Base-by-base conservation (phyloP, 2,888 invertebrate species). In the Pilophorus perplexus region DNA sequence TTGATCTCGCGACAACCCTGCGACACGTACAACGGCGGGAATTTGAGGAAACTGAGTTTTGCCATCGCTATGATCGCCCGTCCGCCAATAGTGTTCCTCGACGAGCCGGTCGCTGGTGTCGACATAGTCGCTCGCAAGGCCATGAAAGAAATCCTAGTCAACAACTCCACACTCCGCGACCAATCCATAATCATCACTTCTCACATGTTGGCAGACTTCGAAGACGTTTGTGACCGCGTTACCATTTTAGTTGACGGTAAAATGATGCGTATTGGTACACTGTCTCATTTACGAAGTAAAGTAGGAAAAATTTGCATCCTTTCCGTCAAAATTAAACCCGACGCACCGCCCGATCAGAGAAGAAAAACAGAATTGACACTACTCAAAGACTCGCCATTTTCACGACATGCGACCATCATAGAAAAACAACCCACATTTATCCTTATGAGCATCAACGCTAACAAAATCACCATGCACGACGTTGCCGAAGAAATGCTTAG, bases 171-270 rank as follows among this genome's bases (percentile, higher is more conserved):
- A 60, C 84, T 85, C 67, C 79, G 82, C 1, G 90, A 91, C 0
- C 84, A 84, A 74, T 86, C 89, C 66, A 83, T 93, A 65, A 82
- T 93, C 67, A 80, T 93, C 66, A 93, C 93, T 23, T 91, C 91
- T 48, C 89, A 90, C 54, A 90, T 90, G 74, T 90, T 92, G 90
- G 90, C 91, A 75, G 91, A 92, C 79, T 91, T 90, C 79, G 91
- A 91, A 75, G 85, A 86, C 25, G 80, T 91, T 20, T 91, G 91
- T 76, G 82, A 84, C 59, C 83, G 89, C 66, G 78, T 92, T 71
- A 89, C 85, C 1, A 89, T 92, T 67, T 85, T 92, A 89, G 83
- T 84, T 0, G 79, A 79, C 68, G 91, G 92, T 0, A 80, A 82
- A 73, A 79, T 90, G 71, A 82, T 84, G 70, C 90, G 90, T 74